A percentile compares a stretch with the other conserved stretches of the same genome.
Evolutionary conservation across 2,888 invertebrate genomes (phyloP).

Genomic region (Dryocosmus kuriphilus): DNA sequence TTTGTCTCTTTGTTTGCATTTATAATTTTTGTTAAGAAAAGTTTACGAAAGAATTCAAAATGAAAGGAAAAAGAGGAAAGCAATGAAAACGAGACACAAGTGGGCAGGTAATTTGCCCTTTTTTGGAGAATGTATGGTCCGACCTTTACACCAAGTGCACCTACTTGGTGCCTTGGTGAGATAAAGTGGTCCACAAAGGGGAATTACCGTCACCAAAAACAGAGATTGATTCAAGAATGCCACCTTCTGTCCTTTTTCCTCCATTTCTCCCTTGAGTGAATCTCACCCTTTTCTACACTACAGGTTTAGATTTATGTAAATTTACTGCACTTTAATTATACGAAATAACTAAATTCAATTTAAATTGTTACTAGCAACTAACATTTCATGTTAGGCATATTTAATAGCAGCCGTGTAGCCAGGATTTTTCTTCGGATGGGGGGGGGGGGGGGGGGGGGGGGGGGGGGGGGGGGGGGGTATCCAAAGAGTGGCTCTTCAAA

Average conservation of each 20-base stretch:
- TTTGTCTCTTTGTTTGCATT: background rate
- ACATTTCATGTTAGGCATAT: too few species aligned
- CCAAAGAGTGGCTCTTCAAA: too few species aligned
- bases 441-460: too few species aligned
- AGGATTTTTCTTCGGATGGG: too few species aligned
- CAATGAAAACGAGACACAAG: conserved; percentile 49
- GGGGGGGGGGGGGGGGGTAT: too few species aligned
- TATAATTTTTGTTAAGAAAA: conserved; percentile 10
- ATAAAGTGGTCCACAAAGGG: conserved; percentile 55
- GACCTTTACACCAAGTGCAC: conserved; percentile 65
- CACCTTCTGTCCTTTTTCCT: background rate
- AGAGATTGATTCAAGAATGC: conserved; percentile 33
- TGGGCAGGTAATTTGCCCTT: conserved; percentile 64
- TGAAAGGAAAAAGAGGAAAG: conserved; percentile 41
- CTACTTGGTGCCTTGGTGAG: conserved; percentile 59
- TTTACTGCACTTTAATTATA: too few species aligned
- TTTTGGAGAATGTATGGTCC: conserved; percentile 65
- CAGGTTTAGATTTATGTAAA: background rate
- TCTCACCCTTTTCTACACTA: background rate
- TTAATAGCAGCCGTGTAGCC: too few species aligned
- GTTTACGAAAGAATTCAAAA: conserved; percentile 50
- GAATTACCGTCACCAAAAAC: conserved; percentile 51
- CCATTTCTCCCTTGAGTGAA: background rate
- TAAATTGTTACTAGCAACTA: too few species aligned
- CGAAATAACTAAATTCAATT: too few species aligned